These are phyloP conservation scores for Cirrhinus mrigala DNA, from an alignment of 2,797 vertebrate genomes.

Conservation along the genomic window DNA sequence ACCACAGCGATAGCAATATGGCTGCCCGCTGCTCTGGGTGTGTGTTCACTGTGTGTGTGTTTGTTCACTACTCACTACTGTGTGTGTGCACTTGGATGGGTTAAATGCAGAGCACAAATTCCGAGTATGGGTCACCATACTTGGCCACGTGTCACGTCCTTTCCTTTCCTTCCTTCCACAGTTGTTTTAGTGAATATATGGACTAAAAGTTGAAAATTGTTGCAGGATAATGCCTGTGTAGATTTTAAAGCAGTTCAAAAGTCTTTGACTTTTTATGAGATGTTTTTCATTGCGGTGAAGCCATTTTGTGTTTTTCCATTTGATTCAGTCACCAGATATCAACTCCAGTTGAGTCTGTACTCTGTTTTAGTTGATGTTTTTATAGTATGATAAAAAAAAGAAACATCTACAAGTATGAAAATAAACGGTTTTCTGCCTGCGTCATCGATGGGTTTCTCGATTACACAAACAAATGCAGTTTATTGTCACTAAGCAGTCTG, in stretches of 20 bases:
- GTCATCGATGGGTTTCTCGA: not conserved
- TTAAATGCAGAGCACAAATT: too few relatives aligned
- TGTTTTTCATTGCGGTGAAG: not conserved
- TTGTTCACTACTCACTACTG: too few relatives aligned
- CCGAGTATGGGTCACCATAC: too few relatives aligned
- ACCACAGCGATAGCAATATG: too few relatives aligned
- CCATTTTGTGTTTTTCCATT: not conserved
- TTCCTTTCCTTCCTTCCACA: too few relatives aligned
- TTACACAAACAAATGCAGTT: conserved; percentile 20
- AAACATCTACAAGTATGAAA: conserved; percentile 3
- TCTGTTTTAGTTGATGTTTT: not conserved
- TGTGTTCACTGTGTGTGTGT: too few relatives aligned
- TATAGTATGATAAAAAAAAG: not conserved
- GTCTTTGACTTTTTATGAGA: not conserved
- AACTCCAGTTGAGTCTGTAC: not conserved
- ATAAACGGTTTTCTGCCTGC: not conserved
- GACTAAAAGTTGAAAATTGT: not conserved
- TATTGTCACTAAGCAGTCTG: not conserved
- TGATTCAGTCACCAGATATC: not conserved
- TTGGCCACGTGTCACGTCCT: too few relatives aligned
- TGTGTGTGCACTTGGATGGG: too few relatives aligned
- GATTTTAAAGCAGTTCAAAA: not conserved
- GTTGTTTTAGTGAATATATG: not conserved
- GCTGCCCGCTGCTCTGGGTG: too few relatives aligned
- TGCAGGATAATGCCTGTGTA: not conserved